Conservation (phyloP, 2,113 vertebrate genomes). For the Tetrax tetrax region DNA sequence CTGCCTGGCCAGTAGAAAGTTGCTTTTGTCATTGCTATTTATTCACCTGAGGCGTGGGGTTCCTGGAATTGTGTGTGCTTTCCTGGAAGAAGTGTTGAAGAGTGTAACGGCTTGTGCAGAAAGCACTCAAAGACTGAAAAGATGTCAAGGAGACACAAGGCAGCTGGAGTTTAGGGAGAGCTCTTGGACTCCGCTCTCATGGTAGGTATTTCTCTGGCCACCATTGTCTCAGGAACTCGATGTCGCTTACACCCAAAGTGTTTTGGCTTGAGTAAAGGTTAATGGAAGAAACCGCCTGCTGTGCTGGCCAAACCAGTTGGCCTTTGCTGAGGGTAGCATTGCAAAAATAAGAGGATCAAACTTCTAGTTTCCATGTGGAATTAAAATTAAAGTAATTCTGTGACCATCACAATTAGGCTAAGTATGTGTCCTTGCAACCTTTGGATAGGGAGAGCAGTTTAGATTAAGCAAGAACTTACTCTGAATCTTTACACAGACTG, state of each 20-base stretch:
- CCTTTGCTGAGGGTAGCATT: neutral
- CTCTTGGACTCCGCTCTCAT: neutral
- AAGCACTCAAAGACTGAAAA: neutral
- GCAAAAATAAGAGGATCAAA: neutral
- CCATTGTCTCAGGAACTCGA: neutral
- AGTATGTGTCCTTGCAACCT: neutral
- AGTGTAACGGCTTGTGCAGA: slow-evolving; percentile 15
- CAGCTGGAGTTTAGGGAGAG: neutral
- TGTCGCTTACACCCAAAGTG: neutral
- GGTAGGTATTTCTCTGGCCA: neutral
- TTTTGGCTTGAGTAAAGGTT: neutral
- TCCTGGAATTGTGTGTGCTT: slow-evolving; percentile 21
- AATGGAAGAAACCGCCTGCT: neutral
- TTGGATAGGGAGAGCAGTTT: neutral
- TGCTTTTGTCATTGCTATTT: neutral
- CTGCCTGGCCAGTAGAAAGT: neutral
- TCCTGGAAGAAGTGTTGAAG: slow-evolving; percentile 35
- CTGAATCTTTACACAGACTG: neutral
- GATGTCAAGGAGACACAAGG: neutral
- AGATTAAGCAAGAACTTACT: neutral
- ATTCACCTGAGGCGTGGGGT: slow-evolving; percentile 37
- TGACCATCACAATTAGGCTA: neutral
- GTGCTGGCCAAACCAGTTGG: neutral
- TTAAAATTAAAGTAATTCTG: neutral
- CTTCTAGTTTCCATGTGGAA: neutral